phyloP scores from a whole-genome alignment of 2,113 vertebrate genomes.

The Morphnarchus princeps region DNA sequence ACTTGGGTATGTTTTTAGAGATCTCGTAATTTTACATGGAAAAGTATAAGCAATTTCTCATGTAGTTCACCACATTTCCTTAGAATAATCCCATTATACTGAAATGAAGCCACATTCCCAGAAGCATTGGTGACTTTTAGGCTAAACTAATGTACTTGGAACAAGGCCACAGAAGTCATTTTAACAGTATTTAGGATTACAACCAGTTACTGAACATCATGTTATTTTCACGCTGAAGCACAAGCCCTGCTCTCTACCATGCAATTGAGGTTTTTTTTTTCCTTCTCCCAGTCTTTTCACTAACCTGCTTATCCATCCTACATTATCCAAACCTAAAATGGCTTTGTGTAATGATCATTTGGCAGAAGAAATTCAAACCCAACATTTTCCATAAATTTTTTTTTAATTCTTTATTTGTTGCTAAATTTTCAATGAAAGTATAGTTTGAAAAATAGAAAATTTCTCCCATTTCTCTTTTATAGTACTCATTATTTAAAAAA shows the following conservation, averaged over 20 bases:
- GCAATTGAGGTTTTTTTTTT: background rate
- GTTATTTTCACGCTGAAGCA: background rate
- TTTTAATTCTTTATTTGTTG: background rate
- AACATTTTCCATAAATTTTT: background rate
- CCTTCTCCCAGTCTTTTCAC: background rate
- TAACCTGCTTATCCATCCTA: background rate
- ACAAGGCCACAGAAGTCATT: background rate
- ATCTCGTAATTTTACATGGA: background rate
- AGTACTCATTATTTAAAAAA: background rate
- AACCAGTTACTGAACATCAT: background rate
- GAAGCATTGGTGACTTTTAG: background rate
- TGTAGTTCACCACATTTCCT: background rate
- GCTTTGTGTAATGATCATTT: background rate
- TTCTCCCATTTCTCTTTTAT: background rate
- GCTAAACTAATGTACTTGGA: background rate
- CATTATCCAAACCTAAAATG: background rate
- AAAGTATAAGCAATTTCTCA: background rate
- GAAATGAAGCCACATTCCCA: constrained; percentile 7
- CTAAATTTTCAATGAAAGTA: background rate
- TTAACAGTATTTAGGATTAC: background rate
- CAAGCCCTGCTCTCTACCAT: background rate
- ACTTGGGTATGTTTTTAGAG: background rate
- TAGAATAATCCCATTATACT: constrained; percentile 9
- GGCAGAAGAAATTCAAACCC: background rate
- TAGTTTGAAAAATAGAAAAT: background rate